Percentiles rank a stretch among this genome's conserved stretches.
These are phyloP conservation scores for Drosophila mayri DNA, from an alignment of 1,140 invertebrate species.

Conservation along the genomic window DNA sequence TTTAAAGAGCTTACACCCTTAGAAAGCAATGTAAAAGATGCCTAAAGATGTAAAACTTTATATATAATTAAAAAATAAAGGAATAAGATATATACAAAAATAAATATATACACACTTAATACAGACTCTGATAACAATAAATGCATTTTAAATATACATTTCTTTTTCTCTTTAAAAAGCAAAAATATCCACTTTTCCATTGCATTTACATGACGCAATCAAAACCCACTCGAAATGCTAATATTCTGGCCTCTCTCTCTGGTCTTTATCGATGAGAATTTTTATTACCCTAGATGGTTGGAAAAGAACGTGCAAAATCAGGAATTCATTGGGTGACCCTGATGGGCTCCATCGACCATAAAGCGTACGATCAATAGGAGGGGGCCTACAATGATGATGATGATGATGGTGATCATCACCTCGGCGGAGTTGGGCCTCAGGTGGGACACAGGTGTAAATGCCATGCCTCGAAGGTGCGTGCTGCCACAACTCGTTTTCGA, in stretches of 20 bases:
- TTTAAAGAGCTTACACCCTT: not conserved
- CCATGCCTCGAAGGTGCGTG: constrained; percentile 28
- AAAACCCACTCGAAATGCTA: constrained; percentile 38
- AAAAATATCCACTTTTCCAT: constrained; percentile 3
- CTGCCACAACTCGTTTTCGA: constrained; percentile 34
- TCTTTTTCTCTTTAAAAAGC: not conserved
- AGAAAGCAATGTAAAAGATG: not conserved
- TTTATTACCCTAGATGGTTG: constrained; percentile 38
- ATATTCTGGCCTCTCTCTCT: constrained; percentile 4
- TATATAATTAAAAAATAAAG: too few species aligned
- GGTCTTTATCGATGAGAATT: constrained; percentile 41
- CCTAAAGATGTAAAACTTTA: too few species aligned
- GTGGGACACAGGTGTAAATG: constrained; percentile 41
- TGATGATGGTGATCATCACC: constrained; percentile 2
- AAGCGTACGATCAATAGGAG: constrained; percentile 27
- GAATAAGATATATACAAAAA: too few species aligned
- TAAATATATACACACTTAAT: too few species aligned
- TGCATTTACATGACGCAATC: constrained; percentile 46
- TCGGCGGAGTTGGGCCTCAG: not conserved
- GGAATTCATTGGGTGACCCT: constrained; percentile 38
- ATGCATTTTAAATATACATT: not conserved
- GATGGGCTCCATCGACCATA: constrained; percentile 27
- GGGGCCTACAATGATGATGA: not conserved
- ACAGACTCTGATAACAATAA: too few species aligned
- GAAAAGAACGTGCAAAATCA: constrained; percentile 44